Conservation (phyloP, 2,888 invertebrate genomes). For the Dicyrtomina minuta region DNA sequence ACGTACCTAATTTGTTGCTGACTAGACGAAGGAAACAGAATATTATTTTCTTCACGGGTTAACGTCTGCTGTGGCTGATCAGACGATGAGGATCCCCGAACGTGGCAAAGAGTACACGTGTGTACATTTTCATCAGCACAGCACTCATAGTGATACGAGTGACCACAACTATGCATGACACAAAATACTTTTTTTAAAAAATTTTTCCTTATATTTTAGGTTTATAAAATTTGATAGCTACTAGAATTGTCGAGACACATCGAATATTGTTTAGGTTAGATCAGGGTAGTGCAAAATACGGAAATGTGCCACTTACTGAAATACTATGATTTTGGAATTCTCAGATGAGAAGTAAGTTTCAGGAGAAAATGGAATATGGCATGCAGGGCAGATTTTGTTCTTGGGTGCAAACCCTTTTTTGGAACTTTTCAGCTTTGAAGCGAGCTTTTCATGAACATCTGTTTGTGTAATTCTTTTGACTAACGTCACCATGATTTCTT, state of each 20-base stretch:
- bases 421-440: conserved; percentile 38
- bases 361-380: conserved; percentile 39
- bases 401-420: conserved; percentile 47
- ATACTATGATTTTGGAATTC: conserved; percentile 48
- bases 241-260: too few species aligned
- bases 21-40: conserved; percentile 43
- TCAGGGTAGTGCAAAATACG: too few species aligned
- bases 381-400: conserved; percentile 45
- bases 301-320: conserved; percentile 50
- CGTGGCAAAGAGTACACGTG: conserved; percentile 20
- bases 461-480: conserved; percentile 68
- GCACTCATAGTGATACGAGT: conserved; percentile 54
- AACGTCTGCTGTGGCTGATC: conserved; percentile 19
- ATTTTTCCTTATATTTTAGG: too few species aligned
- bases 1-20: conserved; percentile 17
- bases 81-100: neutral
- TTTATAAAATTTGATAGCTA: too few species aligned
- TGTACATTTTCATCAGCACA: conserved; percentile 32
- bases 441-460: conserved; percentile 65
- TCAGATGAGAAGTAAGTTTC: conserved; percentile 28
- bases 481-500: conserved; percentile 70
- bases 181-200: neutral
- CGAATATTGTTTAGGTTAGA: neutral
- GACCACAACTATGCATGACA: conserved; percentile 53
- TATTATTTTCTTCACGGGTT: conserved; percentile 29